phyloP scores from a whole-genome alignment of 2,797 vertebrate species.

The Xenopus petersii region DNA sequence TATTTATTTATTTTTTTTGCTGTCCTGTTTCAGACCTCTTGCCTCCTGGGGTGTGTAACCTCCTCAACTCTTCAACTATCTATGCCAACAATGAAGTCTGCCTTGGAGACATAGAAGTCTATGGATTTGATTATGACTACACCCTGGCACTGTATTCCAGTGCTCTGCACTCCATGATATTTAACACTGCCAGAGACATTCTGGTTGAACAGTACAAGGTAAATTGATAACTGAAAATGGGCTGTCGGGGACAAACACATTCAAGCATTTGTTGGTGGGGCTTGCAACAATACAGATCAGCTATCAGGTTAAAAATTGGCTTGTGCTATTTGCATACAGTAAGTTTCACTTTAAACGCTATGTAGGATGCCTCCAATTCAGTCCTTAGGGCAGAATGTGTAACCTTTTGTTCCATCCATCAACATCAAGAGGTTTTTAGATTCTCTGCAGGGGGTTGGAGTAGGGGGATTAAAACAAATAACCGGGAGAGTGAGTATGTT shows the following conservation, averaged over 20 bases:
- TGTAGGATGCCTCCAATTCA: no score
- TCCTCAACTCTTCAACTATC: conserved; percentile 74
- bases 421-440: no score
- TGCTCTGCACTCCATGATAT: conserved; percentile 74
- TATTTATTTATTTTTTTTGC: neutral
- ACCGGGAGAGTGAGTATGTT: no score
- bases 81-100: conserved; percentile 82
- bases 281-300: no score
- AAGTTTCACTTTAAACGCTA: no score
- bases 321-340: no score
- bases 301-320: no score
- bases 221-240: neutral
- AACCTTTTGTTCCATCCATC: no score
- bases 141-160: conserved; percentile 78
- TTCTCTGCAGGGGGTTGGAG: no score
- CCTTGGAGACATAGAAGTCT: conserved; percentile 76
- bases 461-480: no score
- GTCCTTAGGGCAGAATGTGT: no score
- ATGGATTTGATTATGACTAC: conserved; percentile 80
- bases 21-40: conserved; percentile 64
- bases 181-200: conserved; percentile 70
- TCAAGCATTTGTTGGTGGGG: no score
- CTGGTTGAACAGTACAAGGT: conserved; percentile 81
- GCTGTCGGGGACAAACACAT: neutral
- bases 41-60: conserved; percentile 76